Evolutionary conservation across 2,888 invertebrate species (phyloP).

Genomic region (Lycophotia porphyrea): DNA sequence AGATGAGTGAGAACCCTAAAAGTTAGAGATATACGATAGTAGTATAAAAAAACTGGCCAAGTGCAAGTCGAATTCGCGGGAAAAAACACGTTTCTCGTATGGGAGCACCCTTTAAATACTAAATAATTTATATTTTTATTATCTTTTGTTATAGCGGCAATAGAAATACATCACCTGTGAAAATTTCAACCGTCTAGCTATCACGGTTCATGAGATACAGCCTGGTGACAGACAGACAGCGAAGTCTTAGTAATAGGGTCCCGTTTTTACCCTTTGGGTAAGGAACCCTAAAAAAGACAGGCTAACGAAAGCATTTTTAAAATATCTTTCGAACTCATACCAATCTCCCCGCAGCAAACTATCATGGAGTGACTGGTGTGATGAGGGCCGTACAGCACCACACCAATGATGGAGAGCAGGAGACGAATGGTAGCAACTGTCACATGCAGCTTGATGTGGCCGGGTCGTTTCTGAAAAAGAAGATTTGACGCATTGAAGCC

Average conservation of each 20-base stretch:
- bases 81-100: too few relatives aligned
- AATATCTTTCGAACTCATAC: conserved; percentile 31
- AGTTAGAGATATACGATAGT: neutral
- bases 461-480: conserved; percentile 59
- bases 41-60: neutral
- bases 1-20: neutral
- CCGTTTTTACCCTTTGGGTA: too few relatives aligned
- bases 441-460: conserved; percentile 59
- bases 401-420: conserved; percentile 42
- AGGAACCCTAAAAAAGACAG: too few relatives aligned
- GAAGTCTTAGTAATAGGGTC: too few relatives aligned
- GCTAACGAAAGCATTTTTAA: neutral
- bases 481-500: neutral
- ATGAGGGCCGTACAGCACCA: conserved; percentile 43
- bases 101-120: too few relatives aligned
- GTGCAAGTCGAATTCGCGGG: too few relatives aligned
- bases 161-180: too few relatives aligned
- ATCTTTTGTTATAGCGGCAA: too few relatives aligned
- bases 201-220: too few relatives aligned
- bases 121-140: too few relatives aligned
- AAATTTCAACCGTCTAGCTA: too few relatives aligned
- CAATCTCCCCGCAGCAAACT: conserved; percentile 48
- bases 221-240: too few relatives aligned
- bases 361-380: conserved; percentile 36
- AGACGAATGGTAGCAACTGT: conserved; percentile 57